These are phyloP conservation scores for Brachionus rotundiformis DNA, from an alignment of 1,140 invertebrate species.

Conservation along the genomic window DNA sequence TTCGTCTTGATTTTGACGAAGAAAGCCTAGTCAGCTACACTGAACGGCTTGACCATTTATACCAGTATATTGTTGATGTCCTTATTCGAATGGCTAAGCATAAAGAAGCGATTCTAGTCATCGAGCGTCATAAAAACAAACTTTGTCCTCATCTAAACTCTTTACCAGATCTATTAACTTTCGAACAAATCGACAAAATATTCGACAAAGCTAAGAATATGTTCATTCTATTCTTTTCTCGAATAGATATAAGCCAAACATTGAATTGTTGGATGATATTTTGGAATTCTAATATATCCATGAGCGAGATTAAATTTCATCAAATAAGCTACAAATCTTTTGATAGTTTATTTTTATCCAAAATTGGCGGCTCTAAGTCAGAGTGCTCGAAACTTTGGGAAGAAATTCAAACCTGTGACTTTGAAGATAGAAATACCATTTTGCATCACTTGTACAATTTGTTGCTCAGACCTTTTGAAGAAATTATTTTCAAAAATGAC, in stretches of 20 bases:
- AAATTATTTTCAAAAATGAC: background rate
- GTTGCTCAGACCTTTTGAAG: slow-evolving; percentile 8
- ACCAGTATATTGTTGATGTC: slow-evolving; percentile 12
- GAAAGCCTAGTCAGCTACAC: background rate
- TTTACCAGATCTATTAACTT: slow-evolving; percentile 25
- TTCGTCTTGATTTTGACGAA: slow-evolving; percentile 49
- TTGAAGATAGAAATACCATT: background rate
- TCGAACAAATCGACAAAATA: slow-evolving; percentile 43
- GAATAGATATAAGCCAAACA: background rate
- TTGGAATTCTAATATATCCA: background rate
- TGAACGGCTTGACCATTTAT: slow-evolving; percentile 22
- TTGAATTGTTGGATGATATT: slow-evolving; percentile 39
- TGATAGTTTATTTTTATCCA: slow-evolving; percentile 48
- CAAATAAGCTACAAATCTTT: slow-evolving; percentile 39
- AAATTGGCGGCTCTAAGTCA: slow-evolving; percentile 6
- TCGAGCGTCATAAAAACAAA: slow-evolving; percentile 22
- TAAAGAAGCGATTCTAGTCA: slow-evolving; percentile 36
- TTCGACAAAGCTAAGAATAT: background rate
- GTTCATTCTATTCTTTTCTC: background rate
- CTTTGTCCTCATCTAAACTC: background rate
- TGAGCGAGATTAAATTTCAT: slow-evolving; percentile 10
- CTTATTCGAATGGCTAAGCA: slow-evolving; percentile 26
- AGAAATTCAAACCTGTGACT: slow-evolving; percentile 18
- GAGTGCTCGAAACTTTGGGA: slow-evolving; percentile 20
- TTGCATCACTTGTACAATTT: slow-evolving; percentile 35